Percentiles rank a stretch among this genome's conserved stretches.
Conservation (phyloP, 2,113 vertebrate genomes). For the Aegithalos caudatus region DNA sequence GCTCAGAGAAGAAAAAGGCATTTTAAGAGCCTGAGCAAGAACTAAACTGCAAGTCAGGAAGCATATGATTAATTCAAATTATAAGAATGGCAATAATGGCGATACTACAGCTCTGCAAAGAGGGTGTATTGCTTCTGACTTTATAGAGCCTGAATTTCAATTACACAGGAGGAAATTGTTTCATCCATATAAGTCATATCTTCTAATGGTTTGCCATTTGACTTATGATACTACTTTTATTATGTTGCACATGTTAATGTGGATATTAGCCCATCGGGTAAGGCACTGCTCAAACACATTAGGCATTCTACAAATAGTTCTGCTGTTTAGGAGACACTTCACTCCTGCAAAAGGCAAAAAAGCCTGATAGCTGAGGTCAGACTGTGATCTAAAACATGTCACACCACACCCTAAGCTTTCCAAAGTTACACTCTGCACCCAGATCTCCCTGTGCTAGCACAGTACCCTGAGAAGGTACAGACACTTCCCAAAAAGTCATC, state of each 20-base stretch:
- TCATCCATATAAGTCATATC: background rate
- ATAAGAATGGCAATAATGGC: background rate
- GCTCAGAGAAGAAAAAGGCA: background rate
- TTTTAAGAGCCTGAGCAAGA: background rate
- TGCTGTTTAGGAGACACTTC: background rate
- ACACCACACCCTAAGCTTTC: background rate
- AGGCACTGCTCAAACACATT: background rate
- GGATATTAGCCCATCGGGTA: background rate
- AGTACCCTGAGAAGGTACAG: background rate
- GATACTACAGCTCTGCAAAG: background rate
- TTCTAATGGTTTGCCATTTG: background rate
- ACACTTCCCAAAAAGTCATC: background rate
- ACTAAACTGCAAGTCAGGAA: background rate
- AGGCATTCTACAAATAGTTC: background rate
- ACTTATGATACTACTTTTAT: background rate
- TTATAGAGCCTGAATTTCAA: background rate
- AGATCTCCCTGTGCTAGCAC: background rate
- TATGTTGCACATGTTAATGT: background rate
- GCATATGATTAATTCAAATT: background rate
- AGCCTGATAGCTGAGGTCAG: background rate
- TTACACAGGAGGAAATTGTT: background rate
- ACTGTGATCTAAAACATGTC: background rate
- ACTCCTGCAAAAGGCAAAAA: background rate
- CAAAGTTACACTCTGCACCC: background rate
- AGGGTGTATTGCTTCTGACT: background rate